phyloP scores from a whole-genome alignment of 2,113 vertebrate species.

The Ptychochromis oligacanthus region DNA sequence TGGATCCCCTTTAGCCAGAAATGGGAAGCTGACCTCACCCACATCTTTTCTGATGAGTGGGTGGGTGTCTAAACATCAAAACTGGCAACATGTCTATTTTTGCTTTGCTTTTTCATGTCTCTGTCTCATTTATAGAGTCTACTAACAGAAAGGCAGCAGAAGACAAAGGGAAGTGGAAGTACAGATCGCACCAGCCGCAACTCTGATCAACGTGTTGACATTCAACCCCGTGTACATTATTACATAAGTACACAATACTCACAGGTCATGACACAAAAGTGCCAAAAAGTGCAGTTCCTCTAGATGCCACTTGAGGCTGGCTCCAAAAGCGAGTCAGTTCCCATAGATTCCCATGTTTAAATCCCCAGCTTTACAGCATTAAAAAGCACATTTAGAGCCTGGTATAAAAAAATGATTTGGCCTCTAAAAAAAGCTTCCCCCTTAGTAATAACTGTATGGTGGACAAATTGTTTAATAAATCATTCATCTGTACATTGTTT shows the following conservation, averaged over 20 bases:
- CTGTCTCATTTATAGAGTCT: background rate
- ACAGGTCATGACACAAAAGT: background rate
- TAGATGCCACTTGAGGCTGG: background rate
- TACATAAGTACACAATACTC: background rate
- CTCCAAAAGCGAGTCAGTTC: background rate
- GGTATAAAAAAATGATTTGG: background rate
- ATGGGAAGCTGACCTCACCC: background rate
- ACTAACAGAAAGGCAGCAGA: background rate
- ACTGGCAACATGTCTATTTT: background rate
- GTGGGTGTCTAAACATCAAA: accelerated
- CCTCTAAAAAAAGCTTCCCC: background rate
- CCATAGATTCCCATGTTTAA: background rate
- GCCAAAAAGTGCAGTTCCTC: background rate
- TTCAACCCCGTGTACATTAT: background rate
- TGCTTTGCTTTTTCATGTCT: background rate
- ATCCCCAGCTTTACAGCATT: background rate
- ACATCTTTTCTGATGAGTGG: background rate
- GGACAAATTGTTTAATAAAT: too few relatives aligned
- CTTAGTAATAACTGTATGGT: background rate
- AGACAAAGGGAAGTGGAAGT: background rate
- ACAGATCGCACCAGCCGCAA: background rate
- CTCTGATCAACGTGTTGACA: background rate
- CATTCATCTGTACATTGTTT: too few relatives aligned
- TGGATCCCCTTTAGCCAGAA: background rate
- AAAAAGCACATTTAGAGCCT: background rate